Conservation (phyloP, 2,797 vertebrate genomes). For the Echeneis naucrates region DNA sequence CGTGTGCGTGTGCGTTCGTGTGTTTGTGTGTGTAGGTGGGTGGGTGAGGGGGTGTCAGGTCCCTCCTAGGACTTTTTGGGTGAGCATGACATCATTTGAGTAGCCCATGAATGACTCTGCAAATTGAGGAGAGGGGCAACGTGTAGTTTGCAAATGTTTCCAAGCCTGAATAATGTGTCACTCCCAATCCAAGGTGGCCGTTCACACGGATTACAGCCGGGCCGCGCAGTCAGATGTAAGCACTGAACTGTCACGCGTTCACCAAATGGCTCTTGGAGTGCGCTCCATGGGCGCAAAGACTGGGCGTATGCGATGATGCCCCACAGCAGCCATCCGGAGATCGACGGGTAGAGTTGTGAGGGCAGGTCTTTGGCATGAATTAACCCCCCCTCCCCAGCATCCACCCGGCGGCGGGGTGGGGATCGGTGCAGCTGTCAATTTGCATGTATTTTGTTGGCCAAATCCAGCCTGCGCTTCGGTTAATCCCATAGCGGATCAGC, state of each 20-base stretch:
- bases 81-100: slow-evolving; percentile 85
- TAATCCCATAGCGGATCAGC: slow-evolving; percentile 79
- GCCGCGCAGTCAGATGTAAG: slow-evolving; percentile 29
- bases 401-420: slow-evolving; percentile 67
- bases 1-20: too few species aligned
- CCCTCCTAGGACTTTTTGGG: slow-evolving; percentile 79
- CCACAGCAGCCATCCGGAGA: slow-evolving; percentile 14
- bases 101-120: slow-evolving; percentile 71
- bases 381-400: slow-evolving; percentile 44
- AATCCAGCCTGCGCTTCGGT: slow-evolving; percentile 69
- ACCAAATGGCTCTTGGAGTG: slow-evolving; percentile 39
- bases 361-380: slow-evolving; percentile 61
- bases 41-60: slow-evolving; percentile 64
- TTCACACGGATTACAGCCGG: background rate
- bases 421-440: slow-evolving; percentile 80
- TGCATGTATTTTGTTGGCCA: slow-evolving; percentile 76
- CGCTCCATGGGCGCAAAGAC: slow-evolving; percentile 43
- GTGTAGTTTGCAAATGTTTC: background rate
- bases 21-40: too few species aligned
- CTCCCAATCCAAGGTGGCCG: too few species aligned
- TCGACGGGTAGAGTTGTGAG: slow-evolving; percentile 49
- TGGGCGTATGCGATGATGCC: slow-evolving; percentile 72
- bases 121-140: slow-evolving; percentile 40
- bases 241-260: slow-evolving; percentile 49
- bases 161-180: background rate